phyloP scores from a whole-genome alignment of 1,140 invertebrate genomes.

The Hyles vespertilio region DNA sequence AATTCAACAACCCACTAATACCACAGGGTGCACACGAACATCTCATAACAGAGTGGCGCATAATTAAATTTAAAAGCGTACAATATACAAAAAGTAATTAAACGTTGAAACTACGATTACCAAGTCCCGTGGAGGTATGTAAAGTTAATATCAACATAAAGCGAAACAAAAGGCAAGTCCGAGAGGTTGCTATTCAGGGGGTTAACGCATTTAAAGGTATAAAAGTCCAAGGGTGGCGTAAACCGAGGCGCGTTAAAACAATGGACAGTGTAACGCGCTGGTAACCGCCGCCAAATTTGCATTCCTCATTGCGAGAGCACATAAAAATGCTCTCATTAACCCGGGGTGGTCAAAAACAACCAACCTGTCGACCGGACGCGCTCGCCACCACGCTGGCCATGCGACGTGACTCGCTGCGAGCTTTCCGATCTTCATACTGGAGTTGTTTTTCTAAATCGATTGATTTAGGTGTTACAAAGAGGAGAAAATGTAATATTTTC shows the following conservation, averaged over 20 bases:
- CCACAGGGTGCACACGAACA: no score
- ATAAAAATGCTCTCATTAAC: constrained; percentile 73
- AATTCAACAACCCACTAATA: no score
- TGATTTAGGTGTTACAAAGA: no score
- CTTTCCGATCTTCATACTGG: constrained; percentile 1
- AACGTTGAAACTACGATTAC: no score
- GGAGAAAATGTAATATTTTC: no score
- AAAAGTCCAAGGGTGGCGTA: constrained; percentile 47
- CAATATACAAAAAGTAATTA: no score
- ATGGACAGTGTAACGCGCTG: constrained; percentile 55
- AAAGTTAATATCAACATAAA: constrained; percentile 1
- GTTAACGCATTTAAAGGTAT: constrained; percentile 64
- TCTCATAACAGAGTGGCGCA: no score
- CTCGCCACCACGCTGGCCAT: neutral
- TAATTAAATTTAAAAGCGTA: no score
- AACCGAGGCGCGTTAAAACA: constrained; percentile 60
- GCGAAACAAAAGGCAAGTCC: constrained; percentile 46
- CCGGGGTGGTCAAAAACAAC: constrained; percentile 57
- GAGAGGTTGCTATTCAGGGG: constrained; percentile 46
- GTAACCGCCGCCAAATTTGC: constrained; percentile 67
- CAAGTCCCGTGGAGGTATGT: neutral
- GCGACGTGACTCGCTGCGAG: constrained; percentile 21
- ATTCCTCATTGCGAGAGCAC: constrained; percentile 69
- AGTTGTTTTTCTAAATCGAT: no score
- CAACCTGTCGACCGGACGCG: constrained; percentile 30